These are phyloP conservation scores for Pteruthius melanotis DNA, from an alignment of 2,113 vertebrate species.

Conservation along the genomic window DNA sequence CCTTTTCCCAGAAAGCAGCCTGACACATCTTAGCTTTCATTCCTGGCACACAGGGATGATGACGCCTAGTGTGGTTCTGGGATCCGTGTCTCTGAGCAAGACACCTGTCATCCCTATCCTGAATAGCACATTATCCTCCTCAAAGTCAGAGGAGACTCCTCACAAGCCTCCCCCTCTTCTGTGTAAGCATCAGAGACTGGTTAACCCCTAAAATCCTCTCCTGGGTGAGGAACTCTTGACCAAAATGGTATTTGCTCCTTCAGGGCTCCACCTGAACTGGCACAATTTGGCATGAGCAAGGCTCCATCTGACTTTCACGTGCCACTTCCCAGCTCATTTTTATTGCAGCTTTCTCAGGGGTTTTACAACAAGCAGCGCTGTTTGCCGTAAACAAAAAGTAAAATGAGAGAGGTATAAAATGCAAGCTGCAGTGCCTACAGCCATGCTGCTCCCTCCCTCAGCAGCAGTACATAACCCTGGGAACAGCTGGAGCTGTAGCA, in stretches of 20 bases:
- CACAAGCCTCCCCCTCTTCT: not conserved
- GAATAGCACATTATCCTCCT: not conserved
- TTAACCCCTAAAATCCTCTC: not conserved
- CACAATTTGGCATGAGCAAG: not conserved
- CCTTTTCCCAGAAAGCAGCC: conserved; percentile 32
- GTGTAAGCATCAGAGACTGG: not conserved
- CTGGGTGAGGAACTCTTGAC: not conserved
- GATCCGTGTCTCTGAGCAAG: not conserved
- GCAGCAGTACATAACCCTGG: not conserved
- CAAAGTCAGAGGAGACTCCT: not conserved
- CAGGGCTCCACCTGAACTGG: not conserved
- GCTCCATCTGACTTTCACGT: not conserved
- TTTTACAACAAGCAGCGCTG: not conserved
- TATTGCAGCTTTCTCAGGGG: not conserved
- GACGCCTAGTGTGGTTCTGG: not conserved
- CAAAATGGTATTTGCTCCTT: not conserved
- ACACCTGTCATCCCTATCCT: not conserved
- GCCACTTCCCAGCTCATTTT: not conserved
- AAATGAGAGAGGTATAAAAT: not conserved
- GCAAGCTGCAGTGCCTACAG: not conserved
- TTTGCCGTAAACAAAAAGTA: not conserved
- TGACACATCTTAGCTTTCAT: not conserved
- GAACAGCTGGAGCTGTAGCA: not conserved
- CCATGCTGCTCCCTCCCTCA: not conserved
- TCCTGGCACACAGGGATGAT: not conserved